Evolutionary conservation across 2,113 vertebrate genomes (phyloP), one percentile per base, ranked within the genome.

Genomic region (Leucoraja erinaceus): DNA sequence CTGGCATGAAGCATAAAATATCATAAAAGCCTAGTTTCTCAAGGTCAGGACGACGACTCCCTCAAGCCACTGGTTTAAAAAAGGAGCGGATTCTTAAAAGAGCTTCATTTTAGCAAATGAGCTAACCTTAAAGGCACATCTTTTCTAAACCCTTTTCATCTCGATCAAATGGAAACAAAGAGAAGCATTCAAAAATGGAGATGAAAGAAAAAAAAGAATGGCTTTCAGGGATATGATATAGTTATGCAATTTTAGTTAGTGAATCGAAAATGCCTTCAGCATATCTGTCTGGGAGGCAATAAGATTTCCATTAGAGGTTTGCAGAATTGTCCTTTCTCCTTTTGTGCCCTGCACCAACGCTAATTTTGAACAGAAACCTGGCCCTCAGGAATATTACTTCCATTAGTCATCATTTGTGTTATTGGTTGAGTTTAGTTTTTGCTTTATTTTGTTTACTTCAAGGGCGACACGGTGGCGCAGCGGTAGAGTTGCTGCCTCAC

Each of bases 391-490:
- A 84, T 84, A 84, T 61, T 61, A 84, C 5, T 8, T 0, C 81
- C 22, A 84, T 84, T 84, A 59, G 59, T 84, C 81, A 84, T 56
- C 54, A 84, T 84, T 84, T 84, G 81, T 84, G n/a, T 68, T 11
- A 84, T 84, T 10, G n/a, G 25, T 56, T 10, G n/a, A 47, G 1
- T 47, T 47, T 47, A 47, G 38, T 47, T 47, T 47, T 47, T 47
- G 38, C 38, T 47, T 47, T 47, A 47, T 0, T 47, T 47, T 1
- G 38, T 47, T 47, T 47, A 47, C 38, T 47, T 47, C 38, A 47
- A 1, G 38, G 38, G 38, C 38, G 3, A 47, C 38, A 47, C 38
- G 38, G 38, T 47, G 38, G 38, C 38, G 38, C 3, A 47, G 38
- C 38, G 38, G 38, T 47, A 47, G 38, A 47, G 38, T 47, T 47